phyloP scores from a whole-genome alignment of 2,113 vertebrate genomes.

The Gorsachius goisagi region DNA sequence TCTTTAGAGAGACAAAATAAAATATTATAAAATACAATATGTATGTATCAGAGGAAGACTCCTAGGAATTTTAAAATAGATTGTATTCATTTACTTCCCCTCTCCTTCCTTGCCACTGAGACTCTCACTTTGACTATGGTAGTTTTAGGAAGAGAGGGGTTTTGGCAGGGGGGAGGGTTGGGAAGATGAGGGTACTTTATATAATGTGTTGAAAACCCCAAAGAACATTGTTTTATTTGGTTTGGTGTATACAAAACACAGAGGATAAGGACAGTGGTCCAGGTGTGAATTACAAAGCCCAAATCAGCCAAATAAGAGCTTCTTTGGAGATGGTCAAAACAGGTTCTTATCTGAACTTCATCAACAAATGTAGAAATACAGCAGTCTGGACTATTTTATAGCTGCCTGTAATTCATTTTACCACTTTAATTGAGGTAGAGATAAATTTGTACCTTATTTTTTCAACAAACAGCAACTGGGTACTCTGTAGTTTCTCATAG shows the following conservation, averaged over 20 bases:
- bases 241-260: neutral
- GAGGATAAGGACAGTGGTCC: neutral
- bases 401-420: neutral
- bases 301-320: neutral
- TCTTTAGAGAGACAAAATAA: neutral
- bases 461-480: neutral
- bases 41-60: neutral
- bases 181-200: neutral
- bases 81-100: neutral
- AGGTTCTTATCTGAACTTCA: neutral
- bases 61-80: neutral
- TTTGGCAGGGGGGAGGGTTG: fast-evolving
- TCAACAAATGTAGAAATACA: neutral
- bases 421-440: neutral
- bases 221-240: neutral
- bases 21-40: neutral
- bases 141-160: neutral
- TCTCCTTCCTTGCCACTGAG: neutral
- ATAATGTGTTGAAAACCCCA: neutral
- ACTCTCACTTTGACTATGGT: neutral
- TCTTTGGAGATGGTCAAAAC: neutral
- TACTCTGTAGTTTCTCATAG: slow-evolving; percentile 29
- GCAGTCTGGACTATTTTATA: neutral
- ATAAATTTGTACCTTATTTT: slow-evolving; percentile 15
- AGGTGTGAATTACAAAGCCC: neutral